Evolutionary conservation across 2,888 invertebrate species (phyloP).

Genomic region (Polydrusus cervinus): DNA sequence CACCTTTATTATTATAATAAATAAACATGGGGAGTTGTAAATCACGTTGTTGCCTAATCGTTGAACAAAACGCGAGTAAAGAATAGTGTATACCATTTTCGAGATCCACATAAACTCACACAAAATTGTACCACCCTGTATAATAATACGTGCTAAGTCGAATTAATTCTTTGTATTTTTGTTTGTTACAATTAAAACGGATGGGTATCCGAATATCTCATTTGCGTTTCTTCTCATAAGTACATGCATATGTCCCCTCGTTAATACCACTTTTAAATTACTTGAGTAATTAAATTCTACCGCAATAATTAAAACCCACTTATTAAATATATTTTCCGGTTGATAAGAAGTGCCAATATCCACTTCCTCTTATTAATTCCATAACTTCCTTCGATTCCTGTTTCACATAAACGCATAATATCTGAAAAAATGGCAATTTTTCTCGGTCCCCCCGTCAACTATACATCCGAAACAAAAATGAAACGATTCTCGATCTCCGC

Average conservation of each 20-base stretch:
- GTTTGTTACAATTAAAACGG: too few species aligned
- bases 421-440: constrained; percentile 53
- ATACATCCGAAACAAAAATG: constrained; percentile 57
- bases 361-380: constrained; percentile 29
- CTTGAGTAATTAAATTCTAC: not conserved
- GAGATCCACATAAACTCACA: too few species aligned
- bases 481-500: constrained; percentile 59
- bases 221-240: not conserved
- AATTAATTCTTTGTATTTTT: too few species aligned
- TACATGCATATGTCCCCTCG: not conserved
- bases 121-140: too few species aligned
- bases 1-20: too few species aligned
- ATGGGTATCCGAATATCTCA: too few species aligned
- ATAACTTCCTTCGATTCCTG: constrained; percentile 40
- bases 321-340: constrained; percentile 4
- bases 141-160: too few species aligned
- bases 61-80: too few species aligned
- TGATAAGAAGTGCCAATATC: constrained; percentile 17
- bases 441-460: constrained; percentile 46
- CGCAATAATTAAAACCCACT: not conserved
- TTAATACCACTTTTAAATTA: not conserved
- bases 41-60: too few species aligned
- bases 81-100: too few species aligned
- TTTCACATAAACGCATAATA: constrained; percentile 36
- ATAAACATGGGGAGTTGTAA: too few species aligned